Conservation (phyloP, 2,797 vertebrate genomes). For the Hyperoplus immaculatus region DNA sequence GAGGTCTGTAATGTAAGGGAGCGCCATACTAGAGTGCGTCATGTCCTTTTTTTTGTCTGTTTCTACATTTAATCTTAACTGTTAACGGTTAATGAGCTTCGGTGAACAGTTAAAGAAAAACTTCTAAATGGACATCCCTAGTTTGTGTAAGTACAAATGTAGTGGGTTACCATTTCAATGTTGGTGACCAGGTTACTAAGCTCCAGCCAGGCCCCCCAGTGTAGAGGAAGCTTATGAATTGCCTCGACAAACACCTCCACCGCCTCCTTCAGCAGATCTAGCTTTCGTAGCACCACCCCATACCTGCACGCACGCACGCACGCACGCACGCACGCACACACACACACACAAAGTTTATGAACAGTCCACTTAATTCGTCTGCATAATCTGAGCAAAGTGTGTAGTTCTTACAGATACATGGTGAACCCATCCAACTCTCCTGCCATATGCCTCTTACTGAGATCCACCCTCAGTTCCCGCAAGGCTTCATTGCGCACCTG, state of each 20-base stretch:
- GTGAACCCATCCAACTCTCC: constrained; percentile 97
- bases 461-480: constrained; percentile 94
- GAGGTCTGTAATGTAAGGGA: too few species aligned
- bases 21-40: too few species aligned
- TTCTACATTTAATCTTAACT: too few species aligned
- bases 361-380: not conserved
- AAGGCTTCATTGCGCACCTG: constrained; percentile 98
- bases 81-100: too few species aligned
- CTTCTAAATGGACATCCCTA: too few species aligned
- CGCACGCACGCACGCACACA: not conserved
- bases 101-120: too few species aligned
- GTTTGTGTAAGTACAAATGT: not conserved
- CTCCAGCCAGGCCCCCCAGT: constrained; percentile 98
- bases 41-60: too few species aligned
- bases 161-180: constrained; percentile 88
- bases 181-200: constrained; percentile 98
- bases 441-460: constrained; percentile 96
- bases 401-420: constrained; percentile 91
- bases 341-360: not conserved
- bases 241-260: constrained; percentile 97
- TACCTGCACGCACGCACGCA: constrained; percentile 83
- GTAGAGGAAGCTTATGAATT: constrained; percentile 93
- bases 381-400: not conserved
- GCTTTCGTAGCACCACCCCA: constrained; percentile 96
- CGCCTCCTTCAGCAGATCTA: constrained; percentile 96